Percentiles rank a stretch among this genome's conserved stretches.
Conservation (phyloP, 2,888 invertebrate species). For the Archips crataeganus region DNA sequence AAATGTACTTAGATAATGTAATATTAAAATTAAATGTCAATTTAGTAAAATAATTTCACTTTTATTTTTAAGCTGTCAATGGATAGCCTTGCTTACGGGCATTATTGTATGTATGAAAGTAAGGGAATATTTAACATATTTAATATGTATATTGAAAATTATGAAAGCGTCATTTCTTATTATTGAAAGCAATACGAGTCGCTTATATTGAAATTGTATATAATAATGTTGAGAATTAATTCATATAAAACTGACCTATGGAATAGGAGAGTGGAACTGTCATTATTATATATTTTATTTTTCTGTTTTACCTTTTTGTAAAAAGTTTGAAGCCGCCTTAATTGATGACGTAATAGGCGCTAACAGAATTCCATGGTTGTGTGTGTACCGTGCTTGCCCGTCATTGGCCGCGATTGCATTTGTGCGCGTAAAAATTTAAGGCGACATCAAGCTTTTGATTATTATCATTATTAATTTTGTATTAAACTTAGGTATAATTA, state of each 20-base stretch:
- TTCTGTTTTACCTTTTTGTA: background rate
- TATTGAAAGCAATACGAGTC: constrained; percentile 72
- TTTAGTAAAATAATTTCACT: constrained; percentile 51
- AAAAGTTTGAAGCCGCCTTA: constrained; percentile 13
- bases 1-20: constrained; percentile 44
- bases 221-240: constrained; percentile 49
- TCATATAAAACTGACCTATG: constrained; percentile 22
- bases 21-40: constrained; percentile 51
- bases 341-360: background rate
- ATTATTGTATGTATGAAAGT: constrained; percentile 40
- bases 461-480: constrained; percentile 7
- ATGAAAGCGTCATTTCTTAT: constrained; percentile 52
- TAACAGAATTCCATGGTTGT: background rate
- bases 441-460: background rate
- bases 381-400: background rate
- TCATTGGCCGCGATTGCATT: background rate
- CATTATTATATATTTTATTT: background rate
- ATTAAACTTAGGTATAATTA: background rate
- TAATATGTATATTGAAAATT: constrained; percentile 49
- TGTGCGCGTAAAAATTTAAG: background rate
- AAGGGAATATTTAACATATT: constrained; percentile 46
- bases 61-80: constrained; percentile 46
- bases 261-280: constrained; percentile 24
- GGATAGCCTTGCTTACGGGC: constrained; percentile 43
- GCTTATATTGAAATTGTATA: constrained; percentile 63